Conservation (phyloP, 2,797 vertebrate species). For the Mus spretus region DNA sequence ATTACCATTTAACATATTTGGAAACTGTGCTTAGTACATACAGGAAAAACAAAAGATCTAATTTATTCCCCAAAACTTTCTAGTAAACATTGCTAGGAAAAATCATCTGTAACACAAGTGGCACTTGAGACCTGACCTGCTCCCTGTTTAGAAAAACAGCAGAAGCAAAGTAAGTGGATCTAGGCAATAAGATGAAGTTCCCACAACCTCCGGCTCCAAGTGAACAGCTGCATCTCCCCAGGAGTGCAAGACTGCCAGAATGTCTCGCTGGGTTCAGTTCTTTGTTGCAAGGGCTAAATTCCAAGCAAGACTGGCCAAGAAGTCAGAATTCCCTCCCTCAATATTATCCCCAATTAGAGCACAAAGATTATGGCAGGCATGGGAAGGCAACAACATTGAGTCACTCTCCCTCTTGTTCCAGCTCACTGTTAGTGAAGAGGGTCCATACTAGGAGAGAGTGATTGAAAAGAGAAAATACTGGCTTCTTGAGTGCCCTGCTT, state of each 20-base stretch:
- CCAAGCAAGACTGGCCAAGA: not conserved
- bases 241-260: not conserved
- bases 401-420: not conserved
- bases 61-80: conserved; percentile 8
- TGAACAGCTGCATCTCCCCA: not conserved
- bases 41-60: not conserved
- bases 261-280: conserved; percentile 7
- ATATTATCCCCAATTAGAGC: not conserved
- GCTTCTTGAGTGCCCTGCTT: not conserved
- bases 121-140: not conserved
- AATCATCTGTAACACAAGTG: not conserved
- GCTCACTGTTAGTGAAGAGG: not conserved
- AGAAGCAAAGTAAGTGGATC: not conserved
- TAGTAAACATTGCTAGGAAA: not conserved
- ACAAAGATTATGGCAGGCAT: not conserved
- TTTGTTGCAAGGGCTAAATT: conserved; percentile 15
- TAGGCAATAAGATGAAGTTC: not conserved
- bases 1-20: not conserved
- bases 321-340: not conserved
- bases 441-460: not conserved
- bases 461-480: not conserved
- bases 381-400: not conserved
- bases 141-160: not conserved
- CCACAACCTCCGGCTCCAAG: not conserved
- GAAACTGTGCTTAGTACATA: not conserved